phyloP scores from a whole-genome alignment of 1,140 invertebrate species.

The Ceratitis capitata region DNA sequence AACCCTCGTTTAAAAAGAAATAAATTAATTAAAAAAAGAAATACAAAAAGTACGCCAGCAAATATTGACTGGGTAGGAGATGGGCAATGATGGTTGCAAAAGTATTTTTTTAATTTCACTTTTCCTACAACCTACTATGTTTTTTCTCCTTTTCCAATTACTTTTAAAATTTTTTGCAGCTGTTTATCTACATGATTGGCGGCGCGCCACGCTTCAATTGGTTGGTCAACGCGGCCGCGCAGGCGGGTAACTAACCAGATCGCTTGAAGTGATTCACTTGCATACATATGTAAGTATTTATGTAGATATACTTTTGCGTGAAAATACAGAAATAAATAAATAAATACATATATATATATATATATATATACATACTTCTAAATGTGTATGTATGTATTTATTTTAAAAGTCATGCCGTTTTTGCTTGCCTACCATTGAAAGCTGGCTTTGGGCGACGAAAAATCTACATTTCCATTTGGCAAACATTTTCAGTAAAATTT shows the following conservation, averaged over 20 bases:
- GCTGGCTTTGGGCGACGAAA: not conserved
- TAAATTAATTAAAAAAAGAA: too few relatives aligned
- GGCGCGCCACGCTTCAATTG: slow-evolving; percentile 19
- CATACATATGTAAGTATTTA: not conserved
- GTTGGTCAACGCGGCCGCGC: not conserved
- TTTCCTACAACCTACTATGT: not conserved
- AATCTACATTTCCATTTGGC: not conserved
- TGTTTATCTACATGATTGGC: not conserved
- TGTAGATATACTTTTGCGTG: not conserved
- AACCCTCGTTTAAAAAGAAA: too few relatives aligned
- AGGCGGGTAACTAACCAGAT: not conserved
- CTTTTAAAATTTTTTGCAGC: not conserved
- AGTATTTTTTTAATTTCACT: not conserved
- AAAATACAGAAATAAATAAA: too few relatives aligned
- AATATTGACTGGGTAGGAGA: too few relatives aligned
- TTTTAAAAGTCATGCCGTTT: not conserved
- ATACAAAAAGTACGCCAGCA: too few relatives aligned
- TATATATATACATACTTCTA: not conserved
- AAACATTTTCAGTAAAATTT: not conserved
- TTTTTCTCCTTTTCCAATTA: not conserved
- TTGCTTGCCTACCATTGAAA: not conserved
- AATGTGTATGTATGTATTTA: not conserved
- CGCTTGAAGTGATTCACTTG: not conserved
- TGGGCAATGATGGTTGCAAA: too few relatives aligned
- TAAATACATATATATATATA: not conserved